A percentile compares a stretch with the other conserved stretches of the same genome.
Conservation (phyloP, 2,888 invertebrate species). For the Lepidonotus clava region DNA sequence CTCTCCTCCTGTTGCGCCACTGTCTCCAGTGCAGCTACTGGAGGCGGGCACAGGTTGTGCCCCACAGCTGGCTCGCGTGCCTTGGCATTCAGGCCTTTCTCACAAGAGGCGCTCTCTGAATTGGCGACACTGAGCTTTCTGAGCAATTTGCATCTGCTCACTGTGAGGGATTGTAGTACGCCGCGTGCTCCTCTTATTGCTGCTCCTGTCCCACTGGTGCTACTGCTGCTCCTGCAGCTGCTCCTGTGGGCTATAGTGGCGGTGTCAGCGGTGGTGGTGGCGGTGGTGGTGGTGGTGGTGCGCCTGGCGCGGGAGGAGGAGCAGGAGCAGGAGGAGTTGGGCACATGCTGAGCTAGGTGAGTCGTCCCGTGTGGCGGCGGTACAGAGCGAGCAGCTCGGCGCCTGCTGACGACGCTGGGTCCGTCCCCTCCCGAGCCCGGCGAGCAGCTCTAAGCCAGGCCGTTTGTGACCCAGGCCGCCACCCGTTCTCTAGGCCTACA, state of each 20-base stretch:
- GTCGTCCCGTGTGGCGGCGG: neutral
- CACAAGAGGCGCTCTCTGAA: too few species aligned
- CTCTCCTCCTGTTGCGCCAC: too few species aligned
- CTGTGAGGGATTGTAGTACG: too few species aligned
- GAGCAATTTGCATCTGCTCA: neutral
- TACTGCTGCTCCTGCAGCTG: neutral
- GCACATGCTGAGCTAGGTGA: neutral
- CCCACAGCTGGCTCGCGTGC: too few species aligned
- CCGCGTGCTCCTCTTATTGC: too few species aligned
- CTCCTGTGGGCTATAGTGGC: neutral
- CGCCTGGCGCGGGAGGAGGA: neutral
- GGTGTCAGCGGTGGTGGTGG: neutral
- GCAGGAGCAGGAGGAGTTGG: neutral
- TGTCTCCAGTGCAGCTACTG: too few species aligned
- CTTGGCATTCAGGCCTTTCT: too few species aligned
- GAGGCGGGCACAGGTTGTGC: too few species aligned
- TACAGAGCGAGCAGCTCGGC: neutral
- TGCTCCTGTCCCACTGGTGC: neutral
- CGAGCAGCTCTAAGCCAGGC: neutral
- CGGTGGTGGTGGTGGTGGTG: neutral
- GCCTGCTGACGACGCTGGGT: neutral
- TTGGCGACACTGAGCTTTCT: too few species aligned
- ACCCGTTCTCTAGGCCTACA: neutral
- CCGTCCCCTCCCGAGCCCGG: neutral
- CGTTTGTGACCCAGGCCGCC: neutral